Base-by-base conservation (phyloP, 2,888 invertebrate genomes). In the Lasioglossum pauxillum region DNA sequence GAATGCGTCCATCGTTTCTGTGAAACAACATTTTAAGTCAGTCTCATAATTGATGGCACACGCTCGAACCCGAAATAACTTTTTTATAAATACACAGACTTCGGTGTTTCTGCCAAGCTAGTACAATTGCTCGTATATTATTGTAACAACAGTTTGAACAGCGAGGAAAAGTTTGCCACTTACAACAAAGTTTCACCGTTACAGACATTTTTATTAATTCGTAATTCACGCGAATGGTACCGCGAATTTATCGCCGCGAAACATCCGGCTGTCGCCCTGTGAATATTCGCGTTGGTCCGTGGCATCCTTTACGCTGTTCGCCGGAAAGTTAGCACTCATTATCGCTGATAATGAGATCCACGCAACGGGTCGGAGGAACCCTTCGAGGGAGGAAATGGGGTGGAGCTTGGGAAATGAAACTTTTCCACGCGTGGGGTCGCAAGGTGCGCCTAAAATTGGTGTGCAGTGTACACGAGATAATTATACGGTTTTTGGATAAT, bases 401-500 rank as follows among this genome's bases (percentile, higher is more conserved):
- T n/a, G 53, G 57, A 41, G 75, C 41, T n/a, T 41, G 38, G n/a
- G 27, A 57, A 41, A 53, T 38, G 53, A 57, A 75, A 41, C 27
- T 27, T 75, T 57, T 72, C 38, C 72, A 44, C n/a, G 38, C 44
- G 72, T 27, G 41, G 44, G 72, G 38, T 69, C 71, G n/a, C 27
- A 19, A 72, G 72, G 27, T 27, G 72, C 14, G 44, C 44, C 27
- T n/a, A 72, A 44, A 44, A 75, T 57, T 41, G 57, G 38, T 41
- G 57, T 23, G 67, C 67, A 23, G 67, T 35, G 67, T 35, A 67
- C 35, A 35, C 67, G 67, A 35, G 35, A 67, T 67, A 67, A 67
- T 67, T 67, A 60, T 75, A 41, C 19, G 14, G 41, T 60, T 60
- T 75, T 75, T 60, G n/a, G 57, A 72, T 44, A 72, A 72, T 44